Evolutionary conservation across 2,113 vertebrate genomes (phyloP), one percentile per base, ranked within the genome.

Genomic region (Salvator merianae): DNA sequence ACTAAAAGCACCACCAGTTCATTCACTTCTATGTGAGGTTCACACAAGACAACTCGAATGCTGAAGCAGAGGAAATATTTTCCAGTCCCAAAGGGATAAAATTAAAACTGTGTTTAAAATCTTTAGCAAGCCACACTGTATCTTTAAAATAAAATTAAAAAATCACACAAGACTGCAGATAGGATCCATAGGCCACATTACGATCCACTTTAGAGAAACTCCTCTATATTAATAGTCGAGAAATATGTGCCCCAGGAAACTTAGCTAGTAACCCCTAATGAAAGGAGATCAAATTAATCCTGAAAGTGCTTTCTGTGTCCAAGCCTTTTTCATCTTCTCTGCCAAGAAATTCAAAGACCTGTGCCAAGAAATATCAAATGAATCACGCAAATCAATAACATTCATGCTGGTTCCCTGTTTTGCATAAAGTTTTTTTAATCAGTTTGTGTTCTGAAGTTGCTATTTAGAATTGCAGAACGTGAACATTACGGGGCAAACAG

Each of bases 281-380:
- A 66, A 30, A 73, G 34, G 69, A 63, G 59, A 75, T 34, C 59
- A 47, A 75, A 66, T 74, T 65, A 75, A 83, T 75, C 81, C 71
- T 26, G 30, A 74, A 74, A 34, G 59, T 36, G 30, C 38, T 66
- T 75, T 50, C 38, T 9, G 3, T 47, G 6, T 59, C 7, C 59
- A 66, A 50, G 62, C 13, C 22, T 24, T 68, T 26, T 26, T 68
- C 12, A 18, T 26, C 18, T 47, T 76, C 70, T 30, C 9, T 50
- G 78, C 66, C 79, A 70, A 81, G 47, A 68, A 69, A 32, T 9
- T 55, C 47, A 16, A 69, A 77, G 63, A 16, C 43, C 47, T 16
- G 16, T n/a, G 65, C 74, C 43, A 69, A 77, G 47, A 84, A 55
- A n/a, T 50, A 63, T 77, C 28, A 8, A 75, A 83, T 34, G 55